A percentile compares a stretch with the other conserved stretches of the same genome.
phyloP scores from a whole-genome alignment of 2,113 vertebrate species.

The Scatophagus argus region DNA sequence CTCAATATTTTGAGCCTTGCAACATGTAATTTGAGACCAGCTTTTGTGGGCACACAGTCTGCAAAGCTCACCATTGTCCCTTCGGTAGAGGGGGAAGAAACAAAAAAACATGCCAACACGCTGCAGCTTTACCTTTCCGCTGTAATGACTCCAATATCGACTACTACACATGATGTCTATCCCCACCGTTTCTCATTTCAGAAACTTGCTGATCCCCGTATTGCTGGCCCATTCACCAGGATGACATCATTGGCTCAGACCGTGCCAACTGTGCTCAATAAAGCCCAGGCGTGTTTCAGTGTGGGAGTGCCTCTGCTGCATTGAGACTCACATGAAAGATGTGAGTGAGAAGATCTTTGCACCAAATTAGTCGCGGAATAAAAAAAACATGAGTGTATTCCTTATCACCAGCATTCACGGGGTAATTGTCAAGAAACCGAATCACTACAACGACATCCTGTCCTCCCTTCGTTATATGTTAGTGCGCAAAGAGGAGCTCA shows the following conservation, averaged over 20 bases:
- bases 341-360: constrained; percentile 70
- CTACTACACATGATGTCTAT: constrained; percentile 49
- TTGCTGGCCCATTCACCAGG: constrained; percentile 71
- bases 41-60: constrained; percentile 59
- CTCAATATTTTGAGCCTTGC: constrained; percentile 74
- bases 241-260: constrained; percentile 79
- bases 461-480: neutral
- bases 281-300: constrained; percentile 75
- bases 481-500: too few relatives aligned
- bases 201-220: constrained; percentile 78
- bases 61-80: constrained; percentile 60
- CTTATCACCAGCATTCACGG: constrained; percentile 38
- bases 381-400: constrained; percentile 36
- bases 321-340: constrained; percentile 65
- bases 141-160: constrained; percentile 35
- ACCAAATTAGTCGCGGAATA: constrained; percentile 62
- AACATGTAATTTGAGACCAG: constrained; percentile 75
- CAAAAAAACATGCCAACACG: constrained; percentile 26
- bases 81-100: neutral
- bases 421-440: constrained; percentile 37
- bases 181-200: constrained; percentile 63
- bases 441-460: constrained; percentile 19
- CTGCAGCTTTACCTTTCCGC: constrained; percentile 42
- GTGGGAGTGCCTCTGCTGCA: constrained; percentile 76
- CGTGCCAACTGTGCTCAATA: constrained; percentile 79